These are phyloP conservation scores for Panorpa germanica DNA, from an alignment of 2,888 invertebrate genomes.

Conservation along the genomic window DNA sequence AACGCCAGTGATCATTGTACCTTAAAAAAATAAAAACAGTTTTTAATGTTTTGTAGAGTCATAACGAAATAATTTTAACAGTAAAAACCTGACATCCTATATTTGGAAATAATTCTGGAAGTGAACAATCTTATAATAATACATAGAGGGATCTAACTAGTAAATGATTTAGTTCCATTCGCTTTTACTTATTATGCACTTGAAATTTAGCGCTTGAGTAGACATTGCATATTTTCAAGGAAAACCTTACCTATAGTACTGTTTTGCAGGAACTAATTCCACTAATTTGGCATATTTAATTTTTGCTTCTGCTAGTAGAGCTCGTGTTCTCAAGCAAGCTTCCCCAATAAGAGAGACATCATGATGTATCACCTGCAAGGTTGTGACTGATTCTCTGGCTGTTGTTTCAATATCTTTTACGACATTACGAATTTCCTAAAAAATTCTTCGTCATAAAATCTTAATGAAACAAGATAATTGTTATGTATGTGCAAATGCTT, in stretches of 20 bases:
- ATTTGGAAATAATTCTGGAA: background rate
- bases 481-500: conserved; percentile 10
- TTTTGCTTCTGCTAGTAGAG: conserved; percentile 43
- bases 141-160: background rate
- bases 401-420: conserved; percentile 62
- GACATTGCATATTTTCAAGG: background rate
- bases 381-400: conserved; percentile 58
- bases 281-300: conserved; percentile 43
- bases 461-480: conserved; percentile 11
- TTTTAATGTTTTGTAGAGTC: conserved; percentile 1
- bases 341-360: conserved; percentile 40
- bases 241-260: conserved; percentile 51
- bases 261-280: conserved; percentile 46
- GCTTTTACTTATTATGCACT: conserved; percentile 1
- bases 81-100: background rate
- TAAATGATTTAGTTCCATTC: background rate
- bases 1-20: conserved; percentile 78
- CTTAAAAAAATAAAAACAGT: conserved; percentile 18
- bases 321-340: conserved; percentile 42
- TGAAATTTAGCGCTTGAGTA: background rate
- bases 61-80: background rate
- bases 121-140: background rate
- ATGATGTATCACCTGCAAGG: conserved; percentile 68
- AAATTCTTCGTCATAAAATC: conserved; percentile 15
- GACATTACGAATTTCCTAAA: conserved; percentile 43